Evolutionary conservation across 2,888 invertebrate genomes (phyloP).

Genomic region (Latheticus oryzae): DNA sequence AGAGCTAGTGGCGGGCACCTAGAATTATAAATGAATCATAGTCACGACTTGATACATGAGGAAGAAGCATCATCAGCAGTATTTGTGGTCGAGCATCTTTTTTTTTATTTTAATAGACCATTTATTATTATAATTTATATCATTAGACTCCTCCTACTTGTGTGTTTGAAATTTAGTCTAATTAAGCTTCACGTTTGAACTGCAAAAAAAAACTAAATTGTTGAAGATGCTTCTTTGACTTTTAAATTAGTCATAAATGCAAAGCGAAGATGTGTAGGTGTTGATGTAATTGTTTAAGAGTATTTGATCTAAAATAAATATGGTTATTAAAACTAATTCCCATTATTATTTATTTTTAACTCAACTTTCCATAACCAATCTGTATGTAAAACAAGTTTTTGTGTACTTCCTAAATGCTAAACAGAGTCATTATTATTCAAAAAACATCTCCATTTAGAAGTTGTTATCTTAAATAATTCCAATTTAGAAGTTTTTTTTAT

Average conservation of each 20-base stretch:
- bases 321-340: background rate
- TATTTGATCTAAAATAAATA: background rate
- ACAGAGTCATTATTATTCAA: constrained; percentile 14
- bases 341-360: no score
- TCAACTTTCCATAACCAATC: no score
- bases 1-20: no score
- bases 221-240: background rate
- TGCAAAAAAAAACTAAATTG: constrained; percentile 3
- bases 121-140: constrained; percentile 23
- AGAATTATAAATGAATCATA: no score
- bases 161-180: constrained; percentile 14
- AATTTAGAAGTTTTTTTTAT: no score
- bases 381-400: constrained; percentile 10
- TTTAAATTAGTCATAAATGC: background rate
- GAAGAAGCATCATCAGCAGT: no score
- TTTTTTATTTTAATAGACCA: constrained; percentile 4
- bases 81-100: no score
- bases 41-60: no score
- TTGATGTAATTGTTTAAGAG: background rate
- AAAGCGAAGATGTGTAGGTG: background rate
- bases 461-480: background rate
- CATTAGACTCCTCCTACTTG: constrained; percentile 8
- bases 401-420: constrained; percentile 12
- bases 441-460: constrained; percentile 6
- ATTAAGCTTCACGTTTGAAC: constrained; percentile 4